Percentiles rank a stretch among this genome's conserved stretches.
phyloP scores from a whole-genome alignment of 2,797 vertebrate genomes.

The Cygnus olor region DNA sequence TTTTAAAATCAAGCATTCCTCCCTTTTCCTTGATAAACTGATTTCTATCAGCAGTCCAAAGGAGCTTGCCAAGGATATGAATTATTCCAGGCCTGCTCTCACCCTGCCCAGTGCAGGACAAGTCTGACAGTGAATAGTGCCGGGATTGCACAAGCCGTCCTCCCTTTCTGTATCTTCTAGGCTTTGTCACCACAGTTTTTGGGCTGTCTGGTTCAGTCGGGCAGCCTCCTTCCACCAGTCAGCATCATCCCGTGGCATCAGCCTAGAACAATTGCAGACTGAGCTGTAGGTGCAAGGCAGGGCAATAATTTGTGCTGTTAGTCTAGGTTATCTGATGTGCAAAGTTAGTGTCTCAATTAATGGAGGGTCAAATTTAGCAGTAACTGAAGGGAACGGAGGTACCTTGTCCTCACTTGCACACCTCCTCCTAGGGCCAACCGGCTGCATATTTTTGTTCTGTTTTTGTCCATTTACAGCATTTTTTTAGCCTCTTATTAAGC shows the following conservation, averaged over 20 bases:
- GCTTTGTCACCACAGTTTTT: not conserved
- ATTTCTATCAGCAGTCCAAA: not conserved
- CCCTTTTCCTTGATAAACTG: not conserved
- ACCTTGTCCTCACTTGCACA: rapidly evolving
- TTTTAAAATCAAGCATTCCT: not conserved
- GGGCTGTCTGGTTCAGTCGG: rapidly evolving
- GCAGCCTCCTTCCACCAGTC: not conserved
- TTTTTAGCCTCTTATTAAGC: not conserved
- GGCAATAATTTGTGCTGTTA: not conserved
- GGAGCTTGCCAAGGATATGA: not conserved
- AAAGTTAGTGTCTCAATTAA: not conserved
- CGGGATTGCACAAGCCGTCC: not conserved
- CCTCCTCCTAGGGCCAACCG: rapidly evolving
- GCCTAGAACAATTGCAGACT: rapidly evolving
- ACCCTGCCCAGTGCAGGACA: not conserved
- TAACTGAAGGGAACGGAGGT: not conserved
- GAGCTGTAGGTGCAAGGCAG: not conserved
- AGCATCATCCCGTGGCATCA: rapidly evolving
- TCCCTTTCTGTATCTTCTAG: not conserved
- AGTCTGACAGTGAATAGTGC: not conserved
- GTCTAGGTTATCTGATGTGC: not conserved
- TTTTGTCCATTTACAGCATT: not conserved
- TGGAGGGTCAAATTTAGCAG: not conserved
- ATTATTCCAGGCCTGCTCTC: not conserved
- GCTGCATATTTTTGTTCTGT: not conserved